Percentiles rank a stretch among this genome's conserved stretches.
These are phyloP conservation scores for Theonella swinhoei DNA, from an alignment of 37 sponge, comb jelly and placozoan genomes.

Conservation along the genomic window DNA sequence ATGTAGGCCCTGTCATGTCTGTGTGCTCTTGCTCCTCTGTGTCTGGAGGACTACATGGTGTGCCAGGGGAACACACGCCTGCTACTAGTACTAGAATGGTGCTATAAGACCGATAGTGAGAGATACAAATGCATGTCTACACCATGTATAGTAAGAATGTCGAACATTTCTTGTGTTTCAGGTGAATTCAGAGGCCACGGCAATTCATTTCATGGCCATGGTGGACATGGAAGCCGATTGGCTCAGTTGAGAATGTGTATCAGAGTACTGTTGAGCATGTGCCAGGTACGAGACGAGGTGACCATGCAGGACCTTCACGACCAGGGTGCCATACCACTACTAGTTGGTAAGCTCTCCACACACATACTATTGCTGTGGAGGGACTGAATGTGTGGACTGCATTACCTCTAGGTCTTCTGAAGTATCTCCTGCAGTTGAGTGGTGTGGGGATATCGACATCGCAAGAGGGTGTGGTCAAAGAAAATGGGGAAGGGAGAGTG, in stretches of 20 bases:
- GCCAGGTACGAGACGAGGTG: constrained; percentile 62
- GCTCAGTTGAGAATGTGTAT: constrained; percentile 89
- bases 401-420: constrained; percentile 38
- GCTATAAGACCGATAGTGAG: constrained; percentile 57
- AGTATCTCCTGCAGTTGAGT: constrained; percentile 6
- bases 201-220: constrained; percentile 89
- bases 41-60: constrained; percentile 83
- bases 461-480: no score
- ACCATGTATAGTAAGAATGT: no score
- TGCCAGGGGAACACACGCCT: constrained; percentile 96
- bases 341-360: constrained; percentile 59
- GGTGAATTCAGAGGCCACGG: constrained; percentile 84
- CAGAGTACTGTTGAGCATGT: constrained; percentile 84
- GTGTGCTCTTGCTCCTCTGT: constrained; percentile 72
- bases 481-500: neutral
- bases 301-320: constrained; percentile 89
- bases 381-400: neutral
- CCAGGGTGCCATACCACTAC: constrained; percentile 86
- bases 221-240: constrained; percentile 77
- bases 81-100: constrained; percentile 95
- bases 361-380: neutral
- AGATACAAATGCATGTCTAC: neutral
- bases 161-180: constrained; percentile 11
- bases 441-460: no score
- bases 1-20: constrained; percentile 90